Evolutionary conservation across 2,797 vertebrate species (phyloP).

Genomic region (Falco columbarius): DNA sequence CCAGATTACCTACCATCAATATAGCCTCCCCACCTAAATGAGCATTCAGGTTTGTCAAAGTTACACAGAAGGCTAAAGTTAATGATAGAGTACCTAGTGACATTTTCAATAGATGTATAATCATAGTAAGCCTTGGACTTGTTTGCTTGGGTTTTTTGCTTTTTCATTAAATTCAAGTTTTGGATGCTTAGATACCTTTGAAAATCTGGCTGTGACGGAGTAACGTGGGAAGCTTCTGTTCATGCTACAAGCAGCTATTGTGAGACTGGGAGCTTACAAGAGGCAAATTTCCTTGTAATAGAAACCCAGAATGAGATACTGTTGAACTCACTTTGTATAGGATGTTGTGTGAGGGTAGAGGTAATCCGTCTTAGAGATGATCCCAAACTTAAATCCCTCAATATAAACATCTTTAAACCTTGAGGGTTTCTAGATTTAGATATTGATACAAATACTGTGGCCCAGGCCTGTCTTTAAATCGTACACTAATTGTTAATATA

Average conservation of each 20-base stretch:
- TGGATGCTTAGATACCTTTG: neutral
- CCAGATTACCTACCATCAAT: neutral
- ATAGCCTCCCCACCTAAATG: neutral
- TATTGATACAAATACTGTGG: neutral
- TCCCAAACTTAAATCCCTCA: neutral
- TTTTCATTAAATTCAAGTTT: neutral
- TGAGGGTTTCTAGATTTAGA: neutral
- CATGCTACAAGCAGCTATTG: neutral
- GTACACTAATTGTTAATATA: neutral
- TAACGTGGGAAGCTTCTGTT: neutral
- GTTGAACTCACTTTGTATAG: conserved; percentile 3
- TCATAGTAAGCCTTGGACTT: neutral
- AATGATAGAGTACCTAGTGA: neutral
- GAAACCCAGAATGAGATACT: conserved; percentile 28
- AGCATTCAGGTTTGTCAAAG: neutral
- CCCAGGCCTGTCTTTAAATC: neutral
- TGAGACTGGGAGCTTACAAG: neutral
- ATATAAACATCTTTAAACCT: conserved; percentile 6
- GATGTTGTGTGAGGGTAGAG: neutral
- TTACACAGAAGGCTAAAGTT: neutral
- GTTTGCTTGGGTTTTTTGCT: neutral
- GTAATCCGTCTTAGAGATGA: neutral
- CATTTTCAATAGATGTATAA: neutral
- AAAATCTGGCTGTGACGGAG: neutral
- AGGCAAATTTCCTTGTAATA: conserved; percentile 19